Conservation (phyloP, 2,113 vertebrate genomes). For the Tor tambroides region DNA sequence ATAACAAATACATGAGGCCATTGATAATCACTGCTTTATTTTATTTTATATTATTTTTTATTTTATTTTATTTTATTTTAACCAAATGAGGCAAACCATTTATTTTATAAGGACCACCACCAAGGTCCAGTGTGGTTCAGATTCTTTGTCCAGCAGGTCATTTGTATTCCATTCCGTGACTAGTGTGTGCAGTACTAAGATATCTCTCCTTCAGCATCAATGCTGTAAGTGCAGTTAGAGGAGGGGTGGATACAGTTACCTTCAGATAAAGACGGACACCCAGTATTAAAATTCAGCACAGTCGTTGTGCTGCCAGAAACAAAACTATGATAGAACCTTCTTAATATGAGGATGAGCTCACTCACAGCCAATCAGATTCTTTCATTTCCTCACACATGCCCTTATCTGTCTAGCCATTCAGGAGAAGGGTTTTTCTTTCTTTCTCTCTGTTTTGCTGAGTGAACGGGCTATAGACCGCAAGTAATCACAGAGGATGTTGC, state of each 20-base stretch:
- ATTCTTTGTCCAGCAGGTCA: neutral
- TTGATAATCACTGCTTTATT: too few species aligned
- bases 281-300: conserved; percentile 23
- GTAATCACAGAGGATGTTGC: conserved; percentile 39
- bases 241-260: neutral
- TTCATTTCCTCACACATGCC: conserved; percentile 2
- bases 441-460: conserved; percentile 33
- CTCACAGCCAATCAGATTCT: conserved; percentile 36
- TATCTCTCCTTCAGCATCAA: neutral
- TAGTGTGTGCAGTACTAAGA: neutral
- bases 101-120: neutral
- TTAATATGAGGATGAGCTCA: conserved; percentile 50
- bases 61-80: neutral
- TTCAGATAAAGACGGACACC: neutral
- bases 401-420: conserved; percentile 31
- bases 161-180: neutral
- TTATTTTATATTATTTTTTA: neutral
- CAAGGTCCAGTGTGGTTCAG: neutral
- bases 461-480: neutral
- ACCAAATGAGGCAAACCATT: neutral
- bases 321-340: conserved; percentile 1
- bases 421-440: neutral
- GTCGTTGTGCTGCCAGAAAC: neutral
- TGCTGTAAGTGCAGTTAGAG: neutral
- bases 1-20: too few species aligned